Base-by-base conservation (phyloP, 2,113 vertebrate genomes). In the Eublepharis macularius region DNA sequence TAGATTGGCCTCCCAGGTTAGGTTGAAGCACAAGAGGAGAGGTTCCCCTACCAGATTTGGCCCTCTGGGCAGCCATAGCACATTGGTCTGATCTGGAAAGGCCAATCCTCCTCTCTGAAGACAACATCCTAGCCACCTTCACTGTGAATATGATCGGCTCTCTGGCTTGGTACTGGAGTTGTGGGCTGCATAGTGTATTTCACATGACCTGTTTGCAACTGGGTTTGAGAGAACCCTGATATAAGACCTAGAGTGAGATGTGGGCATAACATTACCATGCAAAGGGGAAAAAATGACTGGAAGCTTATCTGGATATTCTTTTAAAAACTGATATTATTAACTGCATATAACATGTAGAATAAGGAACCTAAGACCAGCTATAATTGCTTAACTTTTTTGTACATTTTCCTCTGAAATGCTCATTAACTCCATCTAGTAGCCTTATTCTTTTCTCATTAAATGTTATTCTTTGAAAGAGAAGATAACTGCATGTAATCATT, bases 361-460 rank as follows among this genome's bases (percentile, higher is more conserved):
- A 57, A 10, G 54, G 47, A 76, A 6, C 6, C 80, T 49, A 39
- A 82, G 75, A 1, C 1, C 32, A 70, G 17, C 36, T 87, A 21
- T 7, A 87, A 89, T 14, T 86, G 39, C 34, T 73, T 69, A 21
- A 81, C 26, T 45, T 87, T 87, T 19, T 76, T 10, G 70, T 85
- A 13, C 2, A 80, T 81, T 90, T 83, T 86, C 34, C 84, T 85
- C 24, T 84, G 34, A 87, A 82, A 34, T 80, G 9, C 41, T 90
- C 72, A 75, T 89, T 90, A 36, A 1, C 41, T 83, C 86, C 24
- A 76, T 88, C 85, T 81, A 78, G 49, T 91, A 78, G 73, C 45
- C 6, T 66, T 70, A 57, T 76, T 90, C 86, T 81, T 43, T 80
- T 81, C 77, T 92, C 76, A 79, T 87, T 90, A 79, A 36, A 82